These are phyloP conservation scores for Panurus biarmicus DNA, from an alignment of 2,113 vertebrate genomes.

Conservation along the genomic window DNA sequence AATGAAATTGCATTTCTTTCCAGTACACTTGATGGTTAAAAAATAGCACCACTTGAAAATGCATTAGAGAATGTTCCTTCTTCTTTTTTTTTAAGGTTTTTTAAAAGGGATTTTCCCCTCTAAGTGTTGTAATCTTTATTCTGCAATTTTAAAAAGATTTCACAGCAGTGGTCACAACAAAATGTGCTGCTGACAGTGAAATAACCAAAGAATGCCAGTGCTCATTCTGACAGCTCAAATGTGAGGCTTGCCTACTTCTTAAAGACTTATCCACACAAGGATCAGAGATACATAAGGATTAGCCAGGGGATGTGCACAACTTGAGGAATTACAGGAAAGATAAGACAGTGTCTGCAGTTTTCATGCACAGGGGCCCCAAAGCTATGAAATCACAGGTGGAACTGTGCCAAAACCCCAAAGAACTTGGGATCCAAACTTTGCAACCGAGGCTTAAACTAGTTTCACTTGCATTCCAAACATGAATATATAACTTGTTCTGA, in stretches of 20 bases:
- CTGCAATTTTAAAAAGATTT: neutral
- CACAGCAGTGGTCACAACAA: neutral
- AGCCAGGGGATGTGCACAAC: neutral
- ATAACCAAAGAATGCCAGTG: neutral
- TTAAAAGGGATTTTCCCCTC: no score
- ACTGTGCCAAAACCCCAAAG: neutral
- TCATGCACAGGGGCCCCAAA: neutral
- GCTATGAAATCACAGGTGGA: neutral
- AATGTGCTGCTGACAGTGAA: neutral
- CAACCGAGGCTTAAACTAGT: neutral
- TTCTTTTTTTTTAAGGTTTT: neutral
- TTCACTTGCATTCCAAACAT: neutral
- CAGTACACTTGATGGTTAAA: neutral
- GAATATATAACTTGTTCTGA: neutral
- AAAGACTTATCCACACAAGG: neutral
- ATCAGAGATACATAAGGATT: neutral
- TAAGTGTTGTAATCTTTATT: neutral
- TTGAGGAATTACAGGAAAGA: neutral
- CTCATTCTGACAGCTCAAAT: neutral
- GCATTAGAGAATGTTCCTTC: neutral
- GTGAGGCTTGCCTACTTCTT: neutral
- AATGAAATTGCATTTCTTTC: neutral
- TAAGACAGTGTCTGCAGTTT: neutral
- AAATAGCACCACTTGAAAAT: neutral
- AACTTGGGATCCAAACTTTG: neutral